Base-by-base conservation (phyloP, 2,797 vertebrate species). In the Botia almorhae region DNA sequence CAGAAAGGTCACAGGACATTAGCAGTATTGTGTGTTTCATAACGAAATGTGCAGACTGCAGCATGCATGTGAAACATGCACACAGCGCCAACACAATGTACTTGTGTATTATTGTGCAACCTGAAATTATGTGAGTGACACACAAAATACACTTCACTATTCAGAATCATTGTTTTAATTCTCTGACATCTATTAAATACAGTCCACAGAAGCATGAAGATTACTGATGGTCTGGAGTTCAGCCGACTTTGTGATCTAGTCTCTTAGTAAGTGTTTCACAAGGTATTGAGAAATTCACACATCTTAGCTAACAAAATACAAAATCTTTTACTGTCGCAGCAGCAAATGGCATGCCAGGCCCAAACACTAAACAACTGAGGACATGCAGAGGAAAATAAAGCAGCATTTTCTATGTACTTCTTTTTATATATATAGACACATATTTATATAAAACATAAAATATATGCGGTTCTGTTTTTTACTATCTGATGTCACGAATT, bases 301-400 rank as follows among this genome's bases (percentile, higher is more conserved):
- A 64, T 79, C 69, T 72, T 72, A 26, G 69, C 69, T 79, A 79
- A 65, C 58, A 79, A 72, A 79, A 65, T 65, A 72, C 50, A 26
- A 26, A 26, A 69, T 65, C 56, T 33, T 55, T 2, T 6, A 21
- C 58, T 64, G 11, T 55, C 19, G 48, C 69, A 55, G 19, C 46
- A 53, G 48, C 6, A 64, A 55, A 43, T 51, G 77, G 16, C 63
- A 55, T 65, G 69, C 16, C 60, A 43, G 23, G 17, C 46, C 48
- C n/a, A 46, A 21, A 43, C 14, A 46, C 19, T 68, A 21, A 55
- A 7, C 23, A 4, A 3, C 19, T 48, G 4, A 21, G 26, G 23
- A 58, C 6, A 14, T 63, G 23, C 10, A 13, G 26, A 4, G 4
- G 2, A 46, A 46, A 8, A 46, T 11, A 46, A 46, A 46, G 8